These are phyloP conservation scores for Squalus acanthias DNA, from an alignment of 2,797 vertebrate species.

Conservation along the genomic window DNA sequence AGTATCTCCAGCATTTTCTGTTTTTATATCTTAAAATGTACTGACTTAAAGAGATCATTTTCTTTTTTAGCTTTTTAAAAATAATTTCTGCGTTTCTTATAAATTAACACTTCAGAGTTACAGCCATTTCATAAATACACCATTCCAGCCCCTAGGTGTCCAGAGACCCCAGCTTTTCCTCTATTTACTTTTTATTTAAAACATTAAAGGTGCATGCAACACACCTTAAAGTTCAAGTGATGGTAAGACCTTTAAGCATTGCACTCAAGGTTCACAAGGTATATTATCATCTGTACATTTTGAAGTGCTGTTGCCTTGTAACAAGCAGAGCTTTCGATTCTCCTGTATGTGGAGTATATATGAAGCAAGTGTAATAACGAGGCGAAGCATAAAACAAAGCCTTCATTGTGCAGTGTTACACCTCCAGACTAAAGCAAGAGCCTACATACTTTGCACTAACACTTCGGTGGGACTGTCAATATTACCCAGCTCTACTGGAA, in stretches of 20 bases:
- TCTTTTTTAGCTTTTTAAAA: neutral
- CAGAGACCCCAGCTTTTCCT: neutral
- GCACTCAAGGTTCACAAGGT: neutral
- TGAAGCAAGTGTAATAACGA: neutral
- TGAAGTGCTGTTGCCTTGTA: neutral
- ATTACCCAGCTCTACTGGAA: neutral
- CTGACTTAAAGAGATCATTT: neutral
- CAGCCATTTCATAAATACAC: neutral
- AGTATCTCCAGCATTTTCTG: no score
- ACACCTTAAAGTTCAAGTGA: neutral
- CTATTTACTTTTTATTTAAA: neutral
- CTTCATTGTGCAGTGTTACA: slow-evolving; percentile 6
- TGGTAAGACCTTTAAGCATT: neutral
- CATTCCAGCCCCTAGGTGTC: neutral
- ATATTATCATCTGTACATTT: neutral
- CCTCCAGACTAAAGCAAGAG: neutral
- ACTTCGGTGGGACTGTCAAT: neutral
- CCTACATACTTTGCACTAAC: neutral
- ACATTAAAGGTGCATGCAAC: neutral
- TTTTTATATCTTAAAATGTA: neutral
- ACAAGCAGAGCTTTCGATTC: neutral
- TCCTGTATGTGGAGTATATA: neutral
- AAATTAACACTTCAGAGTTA: neutral
- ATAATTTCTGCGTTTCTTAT: neutral
- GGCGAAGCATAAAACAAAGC: neutral